Evolutionary conservation across 2,888 invertebrate genomes (phyloP).

Genomic region (Drosophila pseudotakahashii): DNA sequence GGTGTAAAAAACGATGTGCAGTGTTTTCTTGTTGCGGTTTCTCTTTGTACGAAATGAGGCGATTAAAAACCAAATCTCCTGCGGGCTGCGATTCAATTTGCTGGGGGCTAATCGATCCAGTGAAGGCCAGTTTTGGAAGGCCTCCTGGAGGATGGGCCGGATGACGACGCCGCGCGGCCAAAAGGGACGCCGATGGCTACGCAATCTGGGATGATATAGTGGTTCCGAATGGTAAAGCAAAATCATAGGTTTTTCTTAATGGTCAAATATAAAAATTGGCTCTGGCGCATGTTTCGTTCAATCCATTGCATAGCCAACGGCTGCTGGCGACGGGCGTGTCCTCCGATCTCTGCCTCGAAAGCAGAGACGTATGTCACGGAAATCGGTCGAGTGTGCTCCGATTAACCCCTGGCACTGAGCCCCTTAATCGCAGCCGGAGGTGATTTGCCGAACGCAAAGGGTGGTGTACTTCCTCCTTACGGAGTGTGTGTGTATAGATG

Average conservation of each 20-base stretch:
- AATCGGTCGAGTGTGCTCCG: conserved; percentile 64
- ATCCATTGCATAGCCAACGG: conserved; percentile 65
- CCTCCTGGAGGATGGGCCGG: conserved; percentile 29
- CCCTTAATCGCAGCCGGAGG: conserved; percentile 79
- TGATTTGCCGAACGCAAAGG: conserved; percentile 67
- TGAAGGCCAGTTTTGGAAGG: conserved; percentile 36
- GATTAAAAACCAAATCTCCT: conserved; percentile 71
- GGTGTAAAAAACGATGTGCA: conserved; percentile 54
- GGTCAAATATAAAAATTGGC: conserved; percentile 47
- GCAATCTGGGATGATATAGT: conserved; percentile 56
- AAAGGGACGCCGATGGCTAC: conserved; percentile 38
- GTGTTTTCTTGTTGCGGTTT: conserved; percentile 59
- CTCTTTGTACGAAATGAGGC: conserved; percentile 61
- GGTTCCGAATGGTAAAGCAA: conserved; percentile 50
- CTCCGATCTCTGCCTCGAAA: conserved; percentile 33
- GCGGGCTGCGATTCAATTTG: conserved; percentile 70
- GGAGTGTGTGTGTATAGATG: background rate
- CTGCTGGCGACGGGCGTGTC: conserved; percentile 25
- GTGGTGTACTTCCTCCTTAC: too few species aligned
- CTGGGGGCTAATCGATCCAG: conserved; percentile 70
- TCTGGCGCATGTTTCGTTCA: conserved; percentile 60
- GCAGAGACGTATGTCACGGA: conserved; percentile 59
- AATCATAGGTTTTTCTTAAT: conserved; percentile 42
- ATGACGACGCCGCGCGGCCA: conserved; percentile 28
- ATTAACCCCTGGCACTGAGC: conserved; percentile 80